These are phyloP conservation scores for Tyto alba DNA, from an alignment of 2,113 vertebrate genomes.

Conservation along the genomic window DNA sequence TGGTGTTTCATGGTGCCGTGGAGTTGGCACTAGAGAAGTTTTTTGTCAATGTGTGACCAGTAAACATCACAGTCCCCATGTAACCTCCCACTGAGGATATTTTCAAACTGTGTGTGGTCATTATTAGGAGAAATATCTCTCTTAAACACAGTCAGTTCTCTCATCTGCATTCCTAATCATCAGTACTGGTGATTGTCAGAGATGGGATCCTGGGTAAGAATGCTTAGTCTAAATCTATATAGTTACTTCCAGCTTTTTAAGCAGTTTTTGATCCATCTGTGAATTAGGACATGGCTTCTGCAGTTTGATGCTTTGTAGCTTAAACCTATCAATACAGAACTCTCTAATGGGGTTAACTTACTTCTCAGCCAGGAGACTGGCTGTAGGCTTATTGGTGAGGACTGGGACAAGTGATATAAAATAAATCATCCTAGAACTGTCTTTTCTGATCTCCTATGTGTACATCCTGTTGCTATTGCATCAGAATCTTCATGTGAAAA, in stretches of 20 bases:
- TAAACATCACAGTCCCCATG: fast-evolving
- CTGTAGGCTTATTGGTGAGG: neutral
- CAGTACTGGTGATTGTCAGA: neutral
- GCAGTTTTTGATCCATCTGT: neutral
- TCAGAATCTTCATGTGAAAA: neutral
- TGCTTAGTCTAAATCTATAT: neutral
- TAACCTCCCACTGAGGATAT: neutral
- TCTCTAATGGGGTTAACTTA: neutral
- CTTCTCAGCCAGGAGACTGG: neutral
- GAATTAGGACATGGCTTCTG: neutral
- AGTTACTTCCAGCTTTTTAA: neutral
- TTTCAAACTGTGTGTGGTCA: neutral
- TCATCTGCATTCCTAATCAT: neutral
- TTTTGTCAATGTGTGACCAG: neutral
- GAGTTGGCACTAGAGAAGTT: neutral
- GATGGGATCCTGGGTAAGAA: neutral
- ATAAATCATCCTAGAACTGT: neutral
- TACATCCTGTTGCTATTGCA: neutral
- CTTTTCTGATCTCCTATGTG: neutral
- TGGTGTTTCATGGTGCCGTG: neutral
- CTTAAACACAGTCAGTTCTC: neutral
- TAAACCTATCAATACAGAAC: neutral
- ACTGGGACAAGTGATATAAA: neutral
- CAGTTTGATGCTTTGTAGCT: neutral
- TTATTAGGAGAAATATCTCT: neutral